A percentile compares a stretch with the other conserved stretches of the same genome.
Conservation (phyloP, 2,113 vertebrate genomes). For the Hypocryptadius cinnamomeus region DNA sequence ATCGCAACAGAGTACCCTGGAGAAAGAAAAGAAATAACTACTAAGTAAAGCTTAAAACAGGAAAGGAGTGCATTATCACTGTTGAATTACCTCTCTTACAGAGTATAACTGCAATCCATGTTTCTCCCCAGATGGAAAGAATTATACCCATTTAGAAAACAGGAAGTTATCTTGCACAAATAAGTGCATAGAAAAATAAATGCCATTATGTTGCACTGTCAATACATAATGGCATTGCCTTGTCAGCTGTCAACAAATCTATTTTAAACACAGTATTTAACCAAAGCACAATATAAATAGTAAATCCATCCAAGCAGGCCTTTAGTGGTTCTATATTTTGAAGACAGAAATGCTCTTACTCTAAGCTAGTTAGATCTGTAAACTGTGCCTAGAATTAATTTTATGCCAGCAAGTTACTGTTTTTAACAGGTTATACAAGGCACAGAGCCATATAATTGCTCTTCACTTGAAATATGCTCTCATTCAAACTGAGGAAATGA, state of each 20-base stretch:
- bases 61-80: background rate
- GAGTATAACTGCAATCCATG: background rate
- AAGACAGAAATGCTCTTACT: background rate
- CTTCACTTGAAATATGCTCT: slow-evolving; percentile 38
- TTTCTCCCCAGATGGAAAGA: background rate
- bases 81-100: background rate
- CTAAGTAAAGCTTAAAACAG: background rate
- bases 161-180: background rate
- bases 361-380: background rate
- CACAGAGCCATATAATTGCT: slow-evolving; percentile 33
- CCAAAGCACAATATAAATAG: background rate
- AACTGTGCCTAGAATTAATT: slow-evolving; percentile 48
- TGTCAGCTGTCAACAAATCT: background rate
- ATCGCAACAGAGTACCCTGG: background rate
- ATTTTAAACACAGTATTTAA: background rate
- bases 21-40: background rate
- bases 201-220: background rate
- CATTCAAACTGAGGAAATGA: slow-evolving; percentile 40
- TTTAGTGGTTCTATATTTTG: background rate
- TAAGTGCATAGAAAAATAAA: background rate
- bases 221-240: background rate
- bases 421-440: slow-evolving; percentile 47
- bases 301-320: background rate
- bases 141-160: background rate
- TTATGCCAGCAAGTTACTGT: slow-evolving; percentile 26